Evolutionary conservation across 1,140 invertebrate genomes (phyloP).

Genomic region (Wiebesia pumilae): DNA sequence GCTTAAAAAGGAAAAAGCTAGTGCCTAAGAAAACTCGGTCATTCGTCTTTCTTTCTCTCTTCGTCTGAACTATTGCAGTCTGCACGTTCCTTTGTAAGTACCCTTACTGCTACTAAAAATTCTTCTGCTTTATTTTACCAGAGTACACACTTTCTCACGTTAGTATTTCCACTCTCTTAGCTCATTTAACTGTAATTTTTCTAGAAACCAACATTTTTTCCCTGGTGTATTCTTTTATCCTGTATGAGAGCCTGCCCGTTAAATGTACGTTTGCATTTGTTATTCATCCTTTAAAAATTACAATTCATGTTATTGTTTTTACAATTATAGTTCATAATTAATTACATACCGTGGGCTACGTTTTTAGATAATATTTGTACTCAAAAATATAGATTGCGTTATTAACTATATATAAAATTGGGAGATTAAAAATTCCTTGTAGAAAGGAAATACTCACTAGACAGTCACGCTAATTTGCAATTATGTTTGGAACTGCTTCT

Average conservation of each 20-base stretch:
- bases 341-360: not conserved
- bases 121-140: not conserved
- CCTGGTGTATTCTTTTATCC: not conserved
- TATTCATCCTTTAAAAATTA: not conserved
- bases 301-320: not conserved
- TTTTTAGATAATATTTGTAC: not conserved
- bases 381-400: not conserved
- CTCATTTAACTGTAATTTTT: slow-evolving; percentile 43
- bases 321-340: not conserved
- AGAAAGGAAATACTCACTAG: not conserved
- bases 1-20: slow-evolving; percentile 25
- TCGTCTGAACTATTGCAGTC: not conserved
- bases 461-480: not conserved
- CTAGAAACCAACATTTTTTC: not conserved
- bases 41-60: not conserved
- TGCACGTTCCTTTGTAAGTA: not conserved
- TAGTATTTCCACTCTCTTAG: slow-evolving; percentile 1
- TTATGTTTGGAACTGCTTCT: not conserved
- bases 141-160: not conserved
- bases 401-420: no score
- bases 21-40: slow-evolving; percentile 40
- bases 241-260: not conserved
- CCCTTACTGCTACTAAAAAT: slow-evolving; percentile 1
- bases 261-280: not conserved
- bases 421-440: not conserved